Conservation (phyloP, 2,113 vertebrate species). For the Hipposideros armiger region DNA sequence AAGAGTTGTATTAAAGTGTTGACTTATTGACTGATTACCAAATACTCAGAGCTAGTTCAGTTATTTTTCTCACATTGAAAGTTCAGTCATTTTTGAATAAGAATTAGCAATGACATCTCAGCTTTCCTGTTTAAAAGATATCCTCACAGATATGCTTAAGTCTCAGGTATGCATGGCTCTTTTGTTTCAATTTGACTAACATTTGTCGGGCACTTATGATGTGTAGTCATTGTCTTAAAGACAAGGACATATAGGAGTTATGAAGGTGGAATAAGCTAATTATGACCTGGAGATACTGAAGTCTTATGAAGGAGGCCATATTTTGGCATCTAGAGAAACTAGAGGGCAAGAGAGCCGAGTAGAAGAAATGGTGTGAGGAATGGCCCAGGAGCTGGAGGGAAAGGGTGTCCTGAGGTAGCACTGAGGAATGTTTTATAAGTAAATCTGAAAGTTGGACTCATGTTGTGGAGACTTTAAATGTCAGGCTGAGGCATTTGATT, state of each 20-base stretch:
- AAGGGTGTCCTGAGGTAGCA: not conserved
- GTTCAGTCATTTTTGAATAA: slow-evolving; percentile 7
- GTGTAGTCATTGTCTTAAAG: not conserved
- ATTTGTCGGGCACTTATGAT: not conserved
- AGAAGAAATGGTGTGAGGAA: not conserved
- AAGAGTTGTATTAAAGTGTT: not conserved
- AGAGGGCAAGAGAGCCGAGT: not conserved
- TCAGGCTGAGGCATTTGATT: not conserved
- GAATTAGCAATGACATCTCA: not conserved
- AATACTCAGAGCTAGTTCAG: not conserved
- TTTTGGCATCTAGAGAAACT: not conserved
- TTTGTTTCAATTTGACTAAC: not conserved
- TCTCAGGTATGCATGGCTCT: not conserved
- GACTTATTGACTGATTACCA: not conserved
- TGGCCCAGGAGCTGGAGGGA: not conserved
- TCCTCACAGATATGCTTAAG: not conserved
- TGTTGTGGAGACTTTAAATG: not conserved
- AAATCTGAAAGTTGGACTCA: not conserved
- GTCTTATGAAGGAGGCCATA: not conserved
- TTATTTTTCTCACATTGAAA: not conserved
- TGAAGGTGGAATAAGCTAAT: not conserved
- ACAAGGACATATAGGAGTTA: not conserved
- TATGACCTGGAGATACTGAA: not conserved
- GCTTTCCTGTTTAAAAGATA: not conserved
- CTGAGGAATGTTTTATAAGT: not conserved